Conservation (phyloP, 2,113 vertebrate species). For the Cyanistes caeruleus region DNA sequence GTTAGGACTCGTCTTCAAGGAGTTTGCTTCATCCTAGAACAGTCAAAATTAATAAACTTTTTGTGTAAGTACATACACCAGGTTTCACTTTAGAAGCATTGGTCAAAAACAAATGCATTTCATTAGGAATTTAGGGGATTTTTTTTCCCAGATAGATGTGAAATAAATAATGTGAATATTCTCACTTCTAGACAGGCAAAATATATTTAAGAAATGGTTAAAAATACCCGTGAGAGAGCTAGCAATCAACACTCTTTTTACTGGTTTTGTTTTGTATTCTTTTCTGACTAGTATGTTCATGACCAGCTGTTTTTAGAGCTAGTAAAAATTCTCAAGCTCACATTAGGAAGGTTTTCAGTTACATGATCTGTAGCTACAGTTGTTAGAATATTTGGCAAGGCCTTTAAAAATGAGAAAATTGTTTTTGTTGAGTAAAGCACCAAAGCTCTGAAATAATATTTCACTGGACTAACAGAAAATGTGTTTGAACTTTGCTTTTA, state of each 20-base stretch:
- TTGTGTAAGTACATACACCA: conserved; percentile 14
- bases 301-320: conserved; percentile 65
- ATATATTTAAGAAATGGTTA: conserved; percentile 39
- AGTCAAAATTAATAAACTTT: conserved; percentile 37
- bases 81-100: neutral
- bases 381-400: conserved; percentile 55
- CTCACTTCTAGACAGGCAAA: conserved; percentile 38
- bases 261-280: conserved; percentile 63
- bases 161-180: conserved; percentile 50
- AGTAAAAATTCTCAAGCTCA: conserved; percentile 69
- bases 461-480: conserved; percentile 45
- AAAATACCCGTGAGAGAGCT: conserved; percentile 58
- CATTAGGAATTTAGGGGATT: neutral
- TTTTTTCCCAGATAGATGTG: conserved; percentile 9
- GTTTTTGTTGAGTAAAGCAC: conserved; percentile 51
- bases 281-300: conserved; percentile 51
- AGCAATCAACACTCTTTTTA: conserved; percentile 61
- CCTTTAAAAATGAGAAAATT: conserved; percentile 64
- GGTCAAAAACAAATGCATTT: conserved; percentile 13
- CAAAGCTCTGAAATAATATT: conserved; percentile 53
- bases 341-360: conserved; percentile 64
- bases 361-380: conserved; percentile 64
- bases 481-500: conserved; percentile 41
- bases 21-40: conserved; percentile 18
- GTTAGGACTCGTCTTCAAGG: conserved; percentile 18